Conservation (phyloP, 2,797 vertebrate genomes). For the Sebastes vulpes region DNA sequence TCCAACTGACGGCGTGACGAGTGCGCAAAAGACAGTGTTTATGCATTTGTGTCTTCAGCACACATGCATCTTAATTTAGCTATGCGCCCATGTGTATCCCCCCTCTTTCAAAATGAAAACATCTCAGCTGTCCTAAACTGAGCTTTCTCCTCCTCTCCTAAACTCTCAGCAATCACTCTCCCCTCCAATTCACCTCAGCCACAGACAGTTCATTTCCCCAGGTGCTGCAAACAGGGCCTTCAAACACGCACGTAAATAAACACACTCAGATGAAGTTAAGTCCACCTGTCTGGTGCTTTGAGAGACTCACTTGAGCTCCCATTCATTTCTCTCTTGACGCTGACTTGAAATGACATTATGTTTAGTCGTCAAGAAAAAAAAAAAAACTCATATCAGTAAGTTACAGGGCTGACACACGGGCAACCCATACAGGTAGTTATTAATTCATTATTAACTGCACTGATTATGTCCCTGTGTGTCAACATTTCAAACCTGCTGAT, state of each 20-base stretch:
- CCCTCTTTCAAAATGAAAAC: constrained; percentile 17
- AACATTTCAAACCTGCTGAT: not conserved
- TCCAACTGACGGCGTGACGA: constrained; percentile 41
- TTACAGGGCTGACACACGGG: not conserved
- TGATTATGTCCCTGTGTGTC: not conserved
- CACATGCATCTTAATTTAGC: constrained; percentile 43
- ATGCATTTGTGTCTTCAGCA: constrained; percentile 21
- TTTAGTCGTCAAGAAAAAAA: not conserved
- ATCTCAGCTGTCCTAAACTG: constrained; percentile 1
- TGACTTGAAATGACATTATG: not conserved
- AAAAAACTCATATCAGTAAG: not conserved
- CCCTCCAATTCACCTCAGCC: constrained; percentile 5
- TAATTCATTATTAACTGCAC: not conserved
- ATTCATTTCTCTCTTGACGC: not conserved
- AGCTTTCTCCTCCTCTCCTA: constrained; percentile 2
- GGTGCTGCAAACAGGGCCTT: constrained; percentile 3
- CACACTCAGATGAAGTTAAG: constrained; percentile 22
- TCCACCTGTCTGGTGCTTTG: constrained; percentile 22
- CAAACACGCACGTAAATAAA: not conserved
- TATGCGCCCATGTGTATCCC: not conserved
- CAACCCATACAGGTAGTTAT: not conserved
- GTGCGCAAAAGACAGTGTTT: constrained; percentile 12
- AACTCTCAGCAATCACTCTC: constrained; percentile 34
- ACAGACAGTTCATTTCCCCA: constrained; percentile 25
- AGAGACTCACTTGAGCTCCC: not conserved